phyloP scores from a whole-genome alignment of 2,888 invertebrate species.

The Gnatocerus cornutus region DNA sequence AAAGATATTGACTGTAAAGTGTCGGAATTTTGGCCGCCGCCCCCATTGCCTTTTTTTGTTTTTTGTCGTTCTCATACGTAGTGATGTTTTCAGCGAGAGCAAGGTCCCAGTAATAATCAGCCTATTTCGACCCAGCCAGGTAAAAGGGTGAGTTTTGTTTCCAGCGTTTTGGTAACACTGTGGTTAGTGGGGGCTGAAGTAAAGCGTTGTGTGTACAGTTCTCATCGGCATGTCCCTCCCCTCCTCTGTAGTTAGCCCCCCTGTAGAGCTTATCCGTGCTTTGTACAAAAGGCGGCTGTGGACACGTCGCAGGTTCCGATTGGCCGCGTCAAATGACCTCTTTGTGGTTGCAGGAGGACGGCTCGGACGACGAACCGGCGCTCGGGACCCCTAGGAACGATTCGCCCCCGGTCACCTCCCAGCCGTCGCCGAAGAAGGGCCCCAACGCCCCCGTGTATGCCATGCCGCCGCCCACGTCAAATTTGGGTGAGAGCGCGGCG shows the following conservation, averaged over 20 bases:
- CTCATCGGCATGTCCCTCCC: constrained; percentile 8
- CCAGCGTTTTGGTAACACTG: constrained; percentile 12
- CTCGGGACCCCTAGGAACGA: constrained; percentile 71
- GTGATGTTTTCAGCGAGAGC: constrained; percentile 68
- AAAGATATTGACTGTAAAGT: no score
- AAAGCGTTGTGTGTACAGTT: background rate
- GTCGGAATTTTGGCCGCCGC: no score
- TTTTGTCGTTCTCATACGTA: constrained; percentile 64
- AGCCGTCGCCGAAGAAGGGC: constrained; percentile 71
- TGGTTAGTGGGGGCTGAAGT: constrained; percentile 1
- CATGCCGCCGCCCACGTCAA: constrained; percentile 74
- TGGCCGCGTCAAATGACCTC: constrained; percentile 3
- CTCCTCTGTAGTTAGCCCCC: constrained; percentile 7
- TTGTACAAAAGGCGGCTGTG: no score
- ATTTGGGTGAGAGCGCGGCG: constrained; percentile 81
- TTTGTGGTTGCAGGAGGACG: constrained; percentile 67
- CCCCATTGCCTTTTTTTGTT: constrained; percentile 44
- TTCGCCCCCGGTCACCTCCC: constrained; percentile 70
- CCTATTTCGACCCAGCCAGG: constrained; percentile 63
- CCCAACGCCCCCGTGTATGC: constrained; percentile 75
- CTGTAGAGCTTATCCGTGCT: background rate
- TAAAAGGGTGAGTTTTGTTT: constrained; percentile 64
- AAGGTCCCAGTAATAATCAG: constrained; percentile 63
- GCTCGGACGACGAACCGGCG: constrained; percentile 63
- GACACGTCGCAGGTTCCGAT: no score